Evolutionary conservation across 2,888 invertebrate genomes (phyloP).

Genomic region (Drosophila meridiana): DNA sequence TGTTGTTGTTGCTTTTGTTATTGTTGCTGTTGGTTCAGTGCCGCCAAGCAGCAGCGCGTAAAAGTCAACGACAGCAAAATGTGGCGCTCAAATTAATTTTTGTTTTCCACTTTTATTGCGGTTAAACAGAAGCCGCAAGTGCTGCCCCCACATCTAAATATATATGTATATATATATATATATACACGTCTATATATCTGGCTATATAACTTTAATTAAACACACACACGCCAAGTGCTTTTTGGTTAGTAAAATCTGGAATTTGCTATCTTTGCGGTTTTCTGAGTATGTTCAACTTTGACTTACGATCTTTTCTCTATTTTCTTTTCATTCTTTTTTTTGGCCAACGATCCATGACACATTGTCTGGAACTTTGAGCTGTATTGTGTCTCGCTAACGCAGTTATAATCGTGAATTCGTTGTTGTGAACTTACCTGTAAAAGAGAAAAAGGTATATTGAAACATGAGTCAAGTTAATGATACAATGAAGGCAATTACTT

Average conservation of each 20-base stretch:
- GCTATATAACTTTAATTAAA: constrained; percentile 68
- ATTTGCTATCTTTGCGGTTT: constrained; percentile 33
- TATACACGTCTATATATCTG: constrained; percentile 15
- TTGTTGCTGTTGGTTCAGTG: constrained; percentile 51
- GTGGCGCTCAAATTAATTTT: constrained; percentile 68
- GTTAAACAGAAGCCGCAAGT: constrained; percentile 38
- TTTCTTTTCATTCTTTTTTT: neutral
- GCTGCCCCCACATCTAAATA: constrained; percentile 24
- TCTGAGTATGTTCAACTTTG: constrained; percentile 58
- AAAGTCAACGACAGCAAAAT: constrained; percentile 78
- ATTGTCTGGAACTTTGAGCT: constrained; percentile 10
- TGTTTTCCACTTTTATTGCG: constrained; percentile 61
- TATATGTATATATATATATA: constrained; percentile 6
- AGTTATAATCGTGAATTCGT: constrained; percentile 21
- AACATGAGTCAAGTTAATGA: constrained; percentile 22
- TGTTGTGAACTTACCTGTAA: constrained; percentile 51
- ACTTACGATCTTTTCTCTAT: constrained; percentile 56
- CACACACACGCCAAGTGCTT: constrained; percentile 35
- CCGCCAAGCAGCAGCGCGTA: constrained; percentile 71
- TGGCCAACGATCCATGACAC: constrained; percentile 56
- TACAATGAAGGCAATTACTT: constrained; percentile 4
- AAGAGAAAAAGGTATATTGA: constrained; percentile 5
- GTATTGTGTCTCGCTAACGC: neutral
- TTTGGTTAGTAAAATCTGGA: constrained; percentile 2
- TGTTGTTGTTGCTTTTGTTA: constrained; percentile 34